Evolutionary conservation across 2,797 vertebrate species (phyloP).

Genomic region (Neomorphus geoffroyi): DNA sequence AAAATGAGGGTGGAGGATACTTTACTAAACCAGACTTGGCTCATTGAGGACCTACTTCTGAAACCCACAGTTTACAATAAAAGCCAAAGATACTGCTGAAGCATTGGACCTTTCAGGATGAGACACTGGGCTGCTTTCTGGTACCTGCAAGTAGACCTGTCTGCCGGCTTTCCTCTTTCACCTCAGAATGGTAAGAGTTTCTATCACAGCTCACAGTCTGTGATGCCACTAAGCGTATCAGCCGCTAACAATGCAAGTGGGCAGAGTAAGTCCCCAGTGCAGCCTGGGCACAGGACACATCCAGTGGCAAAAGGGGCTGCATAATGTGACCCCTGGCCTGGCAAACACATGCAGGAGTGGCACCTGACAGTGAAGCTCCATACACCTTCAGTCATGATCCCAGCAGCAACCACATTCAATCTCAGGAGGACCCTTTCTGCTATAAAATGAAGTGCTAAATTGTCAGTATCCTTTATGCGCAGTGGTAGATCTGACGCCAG

Average conservation of each 20-base stretch:
- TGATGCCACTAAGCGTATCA: neutral
- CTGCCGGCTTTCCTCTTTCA: neutral
- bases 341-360: neutral
- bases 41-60: neutral
- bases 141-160: neutral
- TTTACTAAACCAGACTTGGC: neutral
- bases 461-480: neutral
- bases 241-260: neutral
- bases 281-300: neutral
- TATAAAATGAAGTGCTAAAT: neutral
- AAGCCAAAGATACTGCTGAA: neutral
- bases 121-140: neutral
- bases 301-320: neutral
- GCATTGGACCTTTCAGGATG: neutral
- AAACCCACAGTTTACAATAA: neutral
- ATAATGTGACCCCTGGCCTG: neutral
- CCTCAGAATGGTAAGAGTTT: neutral
- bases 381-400: neutral
- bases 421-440: neutral
- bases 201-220: neutral
- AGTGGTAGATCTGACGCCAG: neutral
- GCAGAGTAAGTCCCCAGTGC: neutral
- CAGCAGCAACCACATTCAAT: neutral
- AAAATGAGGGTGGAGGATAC: neutral
- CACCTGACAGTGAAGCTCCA: neutral